Base-by-base conservation (phyloP, 2,888 invertebrate species). In the Brachyptera putata region DNA sequence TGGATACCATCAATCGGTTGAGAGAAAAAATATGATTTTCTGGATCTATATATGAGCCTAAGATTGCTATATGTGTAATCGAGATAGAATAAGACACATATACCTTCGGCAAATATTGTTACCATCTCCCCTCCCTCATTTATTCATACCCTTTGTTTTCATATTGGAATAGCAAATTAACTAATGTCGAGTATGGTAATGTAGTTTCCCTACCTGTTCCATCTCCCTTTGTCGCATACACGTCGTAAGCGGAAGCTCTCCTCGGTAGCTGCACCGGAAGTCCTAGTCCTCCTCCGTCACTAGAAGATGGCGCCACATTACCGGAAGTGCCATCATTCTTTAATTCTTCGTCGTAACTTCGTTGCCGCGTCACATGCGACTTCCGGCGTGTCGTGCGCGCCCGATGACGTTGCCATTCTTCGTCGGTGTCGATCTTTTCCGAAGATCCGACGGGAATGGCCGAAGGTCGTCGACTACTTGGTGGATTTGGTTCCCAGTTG, bases 341-440 rank as follows among this genome's bases (percentile, higher is more conserved):
- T 65, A 83, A 79, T 70, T 91, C 91, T 67, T 91, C 91, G 70
- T 91, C 91, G 73, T 89, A 90, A 70, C 91, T 91, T 72, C 89
- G 88, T 71, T 91, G 91, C 13, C 91, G 77, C 16, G 83, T 80
- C 18, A 86, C 84, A 48, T 76, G 70, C 0, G 86, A 84, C 65
- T 82, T 84, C 59, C 84, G 75, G 65, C 37, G 61, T 30, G 30
- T 22, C 2, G 49, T 59, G 55, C 39, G 62, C 58, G 55, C 56
- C 14, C 57, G 39, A 62, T 63, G 58, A 66, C 63, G 24, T 65
- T 64, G 37, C 67, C 65, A 21, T 63, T 68, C 59, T 37, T 53
- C 53, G 37, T 53, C 53, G 53, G 36, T 18, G 36, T 53, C 53
- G 2, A 7, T 11, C 13, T 13, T 36, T 36, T 34, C 36, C 34